Evolutionary conservation across 1,140 invertebrate species (phyloP), one percentile per base, ranked within the genome.

Genomic region (Bombus affinis): DNA sequence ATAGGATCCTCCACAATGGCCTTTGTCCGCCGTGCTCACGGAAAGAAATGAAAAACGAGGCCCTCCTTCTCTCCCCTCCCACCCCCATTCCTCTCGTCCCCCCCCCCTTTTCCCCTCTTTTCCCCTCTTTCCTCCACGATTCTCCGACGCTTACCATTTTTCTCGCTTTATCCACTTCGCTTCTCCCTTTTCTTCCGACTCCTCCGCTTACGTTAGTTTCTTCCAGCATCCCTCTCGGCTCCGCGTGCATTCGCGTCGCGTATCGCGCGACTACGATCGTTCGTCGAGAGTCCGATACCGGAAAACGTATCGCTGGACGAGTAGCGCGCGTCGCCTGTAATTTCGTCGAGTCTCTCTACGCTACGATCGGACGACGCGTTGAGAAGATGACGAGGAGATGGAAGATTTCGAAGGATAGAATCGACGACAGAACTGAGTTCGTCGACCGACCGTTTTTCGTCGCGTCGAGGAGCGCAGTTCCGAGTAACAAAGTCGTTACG

Each of bases 1-100:
- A 91, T 91, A 81, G 90, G 90, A 91, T 91, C 78, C 90, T 91
- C 86, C 82, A 91, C 90, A 91, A 91, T 91, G 84, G 90, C 90
- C 90, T 91, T 91, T 91, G 90, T 91, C 90, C 90, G 88, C 79
- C 77, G 81, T 70, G 86, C 90, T 86, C 83, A 86, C 85, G 90
- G 83, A 91, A 91, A 91, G 90, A 91, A 91, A 91, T 91, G 90
- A 91, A 91, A 91, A 91, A 89, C 87, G 90, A 88, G 90, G 68
- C 90, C 53, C 84, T 68, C 85, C 82, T 77, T 59, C 47, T 53
- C 39, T 37, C 32, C 74, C 37, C 80, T 35, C 68, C 15, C 74
- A 35, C 18, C 59, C 65, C 12, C 25, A 1, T 3, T 28, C 62
- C 32, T 57, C 35, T 10, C 28, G n/a, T 13, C 32, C 35, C 10